Base-by-base conservation (phyloP, 2,888 invertebrate genomes). In the Megalurothrips usitatus region DNA sequence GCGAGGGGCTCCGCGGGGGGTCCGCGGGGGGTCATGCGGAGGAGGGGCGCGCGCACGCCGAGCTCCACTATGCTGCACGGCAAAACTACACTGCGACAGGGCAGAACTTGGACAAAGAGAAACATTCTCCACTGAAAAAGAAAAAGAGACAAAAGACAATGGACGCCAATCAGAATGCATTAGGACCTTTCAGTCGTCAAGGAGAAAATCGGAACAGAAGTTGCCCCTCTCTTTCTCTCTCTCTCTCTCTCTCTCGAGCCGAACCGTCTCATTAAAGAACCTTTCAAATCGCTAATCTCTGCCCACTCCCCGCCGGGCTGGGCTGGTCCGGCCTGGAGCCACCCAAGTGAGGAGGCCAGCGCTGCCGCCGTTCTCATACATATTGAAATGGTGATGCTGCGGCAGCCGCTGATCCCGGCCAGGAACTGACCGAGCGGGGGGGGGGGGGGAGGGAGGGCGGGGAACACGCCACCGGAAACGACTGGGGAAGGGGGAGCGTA, bases 261-360 rank as follows among this genome's bases (percentile, higher is more conserved):
- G 52, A 58, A 17, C 17, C 58, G 58, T 26, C 68, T 75, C 68
- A 75, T 75, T 75, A 75, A 26, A 58, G 26, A 75, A 75, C 68
- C 68, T 75, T 75, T 75, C 68, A 75, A 75, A 75, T 75, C 68
- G 68, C 68, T 75, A 75, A 75, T 75, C 68, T 75, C 23, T 68
- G 23, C 17, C 58, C 58, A 11, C 19, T 58, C 58, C 17, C 58
- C 58, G 58, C 58, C 58, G 14, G 14, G 6, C 19, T 6, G 58
- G 34, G 34, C 34, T 43, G 34, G 34, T 43, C 34, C 34, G 6
- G 34, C 34, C 34, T 43, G 34, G 34, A 43, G 34, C 34, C 34
- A 43, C 34, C 34, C 34, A 43, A 43, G 34, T 43, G 34, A 43
- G 34, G 34, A 2, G 34, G 34, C 34, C 34, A 4, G 34, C 34